Percentiles rank a stretch among this genome's conserved stretches.
Evolutionary conservation across 2,888 invertebrate genomes (phyloP).

Genomic region (Morpho deidamia): DNA sequence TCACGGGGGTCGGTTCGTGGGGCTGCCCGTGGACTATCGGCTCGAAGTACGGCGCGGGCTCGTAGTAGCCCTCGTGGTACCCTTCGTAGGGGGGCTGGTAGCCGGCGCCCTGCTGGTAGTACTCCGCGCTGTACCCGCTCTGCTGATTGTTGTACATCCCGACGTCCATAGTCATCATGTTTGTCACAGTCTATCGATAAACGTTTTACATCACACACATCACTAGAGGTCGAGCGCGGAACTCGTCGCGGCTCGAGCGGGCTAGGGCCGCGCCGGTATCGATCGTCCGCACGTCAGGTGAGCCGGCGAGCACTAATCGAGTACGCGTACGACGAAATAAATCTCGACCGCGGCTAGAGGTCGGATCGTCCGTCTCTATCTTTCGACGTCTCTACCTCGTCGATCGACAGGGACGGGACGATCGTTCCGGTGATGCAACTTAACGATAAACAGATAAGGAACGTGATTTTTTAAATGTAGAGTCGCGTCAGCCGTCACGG

Average conservation of each 20-base stretch:
- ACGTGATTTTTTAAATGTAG: conserved; percentile 46
- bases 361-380: conserved; percentile 50
- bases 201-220: conserved; percentile 62
- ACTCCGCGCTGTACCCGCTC: conserved; percentile 73
- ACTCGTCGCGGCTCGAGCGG: conserved; percentile 24
- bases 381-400: conserved; percentile 26
- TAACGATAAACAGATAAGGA: conserved; percentile 48
- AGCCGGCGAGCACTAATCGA: conserved; percentile 61
- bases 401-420: conserved; percentile 44
- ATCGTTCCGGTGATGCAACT: conserved; percentile 39
- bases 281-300: conserved; percentile 61
- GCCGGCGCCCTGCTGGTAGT: conserved; percentile 71
- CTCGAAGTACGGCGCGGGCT: conserved; percentile 73
- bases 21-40: conserved; percentile 64
- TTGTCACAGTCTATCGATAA: conserved; percentile 58
- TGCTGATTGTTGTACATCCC: conserved; percentile 86
- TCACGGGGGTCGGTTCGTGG: conserved; percentile 80
- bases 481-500: conserved; percentile 36
- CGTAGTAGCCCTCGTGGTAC: conserved; percentile 69
- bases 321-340: conserved; percentile 39
- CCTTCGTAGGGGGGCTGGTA: conserved; percentile 66
- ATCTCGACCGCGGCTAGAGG: conserved; percentile 61
- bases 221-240: conserved; percentile 40
- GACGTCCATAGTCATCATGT: conserved; percentile 90
- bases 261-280: conserved; percentile 43